Evolutionary conservation across 2,113 vertebrate genomes (phyloP).

Genomic region (Pungitius pungitius): DNA sequence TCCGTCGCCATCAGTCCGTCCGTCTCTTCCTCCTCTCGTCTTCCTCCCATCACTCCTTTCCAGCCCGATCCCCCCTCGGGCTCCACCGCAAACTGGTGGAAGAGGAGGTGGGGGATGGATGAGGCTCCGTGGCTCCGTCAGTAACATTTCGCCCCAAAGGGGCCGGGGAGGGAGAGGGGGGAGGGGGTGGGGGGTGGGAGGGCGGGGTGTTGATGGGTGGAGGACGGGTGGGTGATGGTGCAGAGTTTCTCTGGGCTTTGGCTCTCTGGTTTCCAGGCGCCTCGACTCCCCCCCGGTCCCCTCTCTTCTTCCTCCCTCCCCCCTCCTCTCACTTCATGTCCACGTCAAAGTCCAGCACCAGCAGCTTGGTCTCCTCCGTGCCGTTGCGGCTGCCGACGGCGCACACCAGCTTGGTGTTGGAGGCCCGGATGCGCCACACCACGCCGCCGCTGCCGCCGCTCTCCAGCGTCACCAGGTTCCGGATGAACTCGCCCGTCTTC

Average conservation of each 20-base stretch:
- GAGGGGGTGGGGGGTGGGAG: too few relatives aligned
- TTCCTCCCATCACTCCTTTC: slow-evolving; percentile 72
- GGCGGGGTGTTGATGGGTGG: slow-evolving; percentile 53
- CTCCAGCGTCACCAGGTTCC: slow-evolving; percentile 99
- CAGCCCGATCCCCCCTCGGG: slow-evolving; percentile 25
- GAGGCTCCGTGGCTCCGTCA: slow-evolving; percentile 57
- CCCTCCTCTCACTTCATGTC: slow-evolving; percentile 93
- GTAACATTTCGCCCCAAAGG: slow-evolving; percentile 57
- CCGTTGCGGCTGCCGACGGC: slow-evolving; percentile 98
- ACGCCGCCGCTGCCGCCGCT: slow-evolving; percentile 98
- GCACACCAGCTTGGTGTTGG: slow-evolving; percentile 98
- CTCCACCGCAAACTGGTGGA: slow-evolving; percentile 32
- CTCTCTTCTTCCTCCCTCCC: slow-evolving; percentile 24
- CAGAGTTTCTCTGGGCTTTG: slow-evolving; percentile 50
- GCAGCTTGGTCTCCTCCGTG: slow-evolving; percentile 99
- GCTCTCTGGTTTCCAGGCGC: slow-evolving; percentile 40
- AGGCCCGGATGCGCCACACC: slow-evolving; percentile 98
- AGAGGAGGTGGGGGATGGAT: slow-evolving; percentile 26
- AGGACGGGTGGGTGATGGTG: slow-evolving; percentile 56
- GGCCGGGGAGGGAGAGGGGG: slow-evolving; percentile 11
- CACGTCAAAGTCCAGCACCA: slow-evolving; percentile 99
- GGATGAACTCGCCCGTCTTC: slow-evolving; percentile 99
- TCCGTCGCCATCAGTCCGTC: slow-evolving; percentile 66
- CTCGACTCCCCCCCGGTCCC: slow-evolving; percentile 41
- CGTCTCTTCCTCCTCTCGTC: slow-evolving; percentile 72